Percentiles rank a stretch among this genome's conserved stretches.
Conservation (phyloP, 2,888 invertebrate genomes). For the Auanema sp. region DNA sequence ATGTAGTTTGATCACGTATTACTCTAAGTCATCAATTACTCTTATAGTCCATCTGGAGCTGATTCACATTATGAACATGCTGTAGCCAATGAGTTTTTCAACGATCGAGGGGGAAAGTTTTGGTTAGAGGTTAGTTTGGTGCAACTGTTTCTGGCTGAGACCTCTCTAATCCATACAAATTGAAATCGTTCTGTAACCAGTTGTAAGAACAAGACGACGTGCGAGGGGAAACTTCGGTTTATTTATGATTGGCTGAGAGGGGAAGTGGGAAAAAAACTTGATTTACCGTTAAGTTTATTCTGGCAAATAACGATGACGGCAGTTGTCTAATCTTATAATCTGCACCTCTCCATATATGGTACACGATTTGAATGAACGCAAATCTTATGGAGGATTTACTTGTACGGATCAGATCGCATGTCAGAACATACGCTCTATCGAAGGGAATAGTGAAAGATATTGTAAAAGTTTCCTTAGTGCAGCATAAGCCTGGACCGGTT, state of each 20-base stretch:
- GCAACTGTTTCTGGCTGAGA: not conserved
- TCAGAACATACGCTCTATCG: too few species aligned
- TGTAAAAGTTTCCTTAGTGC: too few species aligned
- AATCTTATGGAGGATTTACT: too few species aligned
- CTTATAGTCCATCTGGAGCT: constrained; percentile 44
- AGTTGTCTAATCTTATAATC: too few species aligned
- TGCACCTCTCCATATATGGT: too few species aligned
- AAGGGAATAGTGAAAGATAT: too few species aligned
- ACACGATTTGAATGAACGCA: too few species aligned
- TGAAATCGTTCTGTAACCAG: not conserved
- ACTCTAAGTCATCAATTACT: constrained; percentile 10
- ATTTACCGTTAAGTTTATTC: too few species aligned
- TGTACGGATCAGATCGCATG: too few species aligned
- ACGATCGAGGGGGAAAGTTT: constrained; percentile 54
- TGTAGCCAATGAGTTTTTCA: constrained; percentile 53
- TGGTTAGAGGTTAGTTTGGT: constrained; percentile 48
- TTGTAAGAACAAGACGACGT: not conserved
- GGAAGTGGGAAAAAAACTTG: too few species aligned
- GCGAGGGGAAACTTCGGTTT: not conserved
- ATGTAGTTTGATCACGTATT: not conserved
- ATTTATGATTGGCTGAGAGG: not conserved
- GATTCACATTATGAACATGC: constrained; percentile 52
- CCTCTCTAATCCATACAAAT: not conserved
- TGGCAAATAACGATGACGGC: too few species aligned
- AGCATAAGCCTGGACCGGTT: too few species aligned